These are phyloP conservation scores for Eumeta japonica DNA, from an alignment of 1,140 invertebrate genomes.

Conservation along the genomic window DNA sequence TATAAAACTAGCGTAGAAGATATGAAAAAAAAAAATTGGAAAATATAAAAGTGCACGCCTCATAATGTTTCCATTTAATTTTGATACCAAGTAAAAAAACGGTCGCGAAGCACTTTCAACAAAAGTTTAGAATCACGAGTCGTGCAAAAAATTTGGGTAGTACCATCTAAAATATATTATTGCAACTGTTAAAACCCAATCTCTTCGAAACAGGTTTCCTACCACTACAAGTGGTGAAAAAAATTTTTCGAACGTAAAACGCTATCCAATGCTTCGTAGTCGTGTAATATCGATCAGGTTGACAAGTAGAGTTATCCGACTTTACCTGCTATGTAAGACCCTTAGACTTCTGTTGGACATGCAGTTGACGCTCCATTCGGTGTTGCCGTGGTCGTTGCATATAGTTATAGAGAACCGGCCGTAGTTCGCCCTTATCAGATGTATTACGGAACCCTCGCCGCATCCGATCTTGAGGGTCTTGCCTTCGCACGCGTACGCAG, in stretches of 20 bases:
- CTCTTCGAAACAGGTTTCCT: too few relatives aligned
- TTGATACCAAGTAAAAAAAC: too few relatives aligned
- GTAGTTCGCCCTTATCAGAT: conserved; percentile 91
- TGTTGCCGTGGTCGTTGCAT: conserved; percentile 93
- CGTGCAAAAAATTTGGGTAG: too few relatives aligned
- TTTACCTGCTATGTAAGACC: conserved; percentile 77
- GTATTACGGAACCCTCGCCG: conserved; percentile 82
- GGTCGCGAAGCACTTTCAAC: too few relatives aligned
- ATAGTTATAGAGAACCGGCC: conserved; percentile 94
- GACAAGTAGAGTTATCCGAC: conserved; percentile 64
- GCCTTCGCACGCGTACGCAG: conserved; percentile 91
- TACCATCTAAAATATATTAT: too few relatives aligned
- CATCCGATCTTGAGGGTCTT: conserved; percentile 86
- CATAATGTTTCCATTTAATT: too few relatives aligned
- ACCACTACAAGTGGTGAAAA: not conserved
- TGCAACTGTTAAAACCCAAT: too few relatives aligned
- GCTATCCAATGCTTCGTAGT: not conserved
- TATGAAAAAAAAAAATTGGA: too few relatives aligned
- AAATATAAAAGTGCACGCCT: too few relatives aligned
- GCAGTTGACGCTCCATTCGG: conserved; percentile 96
- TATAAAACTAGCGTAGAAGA: too few relatives aligned
- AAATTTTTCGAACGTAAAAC: not conserved
- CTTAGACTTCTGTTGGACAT: conserved; percentile 82
- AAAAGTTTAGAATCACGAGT: too few relatives aligned
- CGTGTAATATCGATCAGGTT: not conserved